Base-by-base conservation (phyloP, 2,113 vertebrate species). In the Orthochromis malagaraziensis region DNA sequence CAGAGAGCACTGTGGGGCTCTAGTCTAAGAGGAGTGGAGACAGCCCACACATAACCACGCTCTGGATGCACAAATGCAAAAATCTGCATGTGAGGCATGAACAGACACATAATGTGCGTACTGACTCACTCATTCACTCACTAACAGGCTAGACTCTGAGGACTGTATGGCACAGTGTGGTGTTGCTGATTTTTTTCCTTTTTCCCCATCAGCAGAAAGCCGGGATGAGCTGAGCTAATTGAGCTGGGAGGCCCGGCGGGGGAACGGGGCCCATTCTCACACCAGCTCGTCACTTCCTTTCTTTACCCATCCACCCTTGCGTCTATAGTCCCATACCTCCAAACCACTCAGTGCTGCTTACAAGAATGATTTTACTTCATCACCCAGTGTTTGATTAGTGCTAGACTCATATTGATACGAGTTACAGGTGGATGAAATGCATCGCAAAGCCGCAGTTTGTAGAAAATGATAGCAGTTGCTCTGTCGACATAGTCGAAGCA, bases 201-300 rank as follows among this genome's bases (percentile, higher is more conserved):
- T 42, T 26, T 19, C 93, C 86, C 90, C 93, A 95, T 96, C 94
- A 96, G 96, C 95, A 96, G 92, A 96, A 96, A 95, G 93, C 94
- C 49, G 85, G 90, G 94, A 92, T 90, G 94, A 94, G 94, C 93
- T 84, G 88, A 95, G 95, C 93, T 97, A 96, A 96, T 96, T 96
- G 96, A 95, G 94, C 93, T 95, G 94, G 94, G 95, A 95, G 91
- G 90, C 92, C 94, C 92, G 85, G 90, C 87, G 80, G 91, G 87
- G 91, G 89, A 92, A 84, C 84, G 6, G 19, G 88, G 90, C 86
- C 92, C 92, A 95, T 93, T 90, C 82, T 86, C 89, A 75, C 90
- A 81, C 75, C 16, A 31, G 75, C 91, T 93, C 92, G 88, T 94
- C 95, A 95, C 93, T 95, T 95, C 95, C 95, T 96, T 89, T 90